phyloP scores from a whole-genome alignment of 2,113 vertebrate species.

The Gallinago paraguaiae region DNA sequence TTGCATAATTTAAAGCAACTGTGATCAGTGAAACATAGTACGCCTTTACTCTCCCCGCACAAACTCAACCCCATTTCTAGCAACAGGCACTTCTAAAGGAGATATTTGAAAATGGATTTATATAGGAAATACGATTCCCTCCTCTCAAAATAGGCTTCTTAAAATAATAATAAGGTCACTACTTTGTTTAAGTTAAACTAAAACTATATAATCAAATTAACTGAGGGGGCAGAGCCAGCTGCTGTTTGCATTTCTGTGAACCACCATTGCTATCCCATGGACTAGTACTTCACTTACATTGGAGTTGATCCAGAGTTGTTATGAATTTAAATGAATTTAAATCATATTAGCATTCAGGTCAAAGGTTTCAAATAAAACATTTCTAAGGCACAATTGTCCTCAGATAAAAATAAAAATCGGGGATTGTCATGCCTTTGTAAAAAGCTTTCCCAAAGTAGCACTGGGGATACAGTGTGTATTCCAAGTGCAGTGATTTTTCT shows the following conservation, averaged over 20 bases:
- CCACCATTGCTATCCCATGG: not conserved
- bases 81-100: not conserved
- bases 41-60: not conserved
- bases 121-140: constrained; percentile 5
- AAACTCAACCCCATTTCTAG: not conserved
- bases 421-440: not conserved
- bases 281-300: not conserved
- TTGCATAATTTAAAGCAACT: constrained; percentile 37
- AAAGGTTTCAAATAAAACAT: not conserved
- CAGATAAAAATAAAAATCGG: not conserved
- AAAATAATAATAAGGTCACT: constrained; percentile 36
- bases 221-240: constrained; percentile 3
- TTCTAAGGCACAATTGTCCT: not conserved
- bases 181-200: constrained; percentile 22
- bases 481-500: not conserved
- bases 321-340: not conserved
- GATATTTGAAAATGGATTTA: constrained; percentile 25
- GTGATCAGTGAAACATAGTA: constrained; percentile 2
- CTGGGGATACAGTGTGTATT: not conserved
- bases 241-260: constrained; percentile 34
- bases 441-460: not conserved
- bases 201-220: constrained; percentile 35
- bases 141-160: constrained; percentile 13
- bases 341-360: constrained; percentile 1
- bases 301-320: not conserved